A percentile compares a stretch with the other conserved stretches of the same genome.
Conservation (phyloP, 1,140 invertebrate species). For the Drosophila equinoxialis region DNA sequence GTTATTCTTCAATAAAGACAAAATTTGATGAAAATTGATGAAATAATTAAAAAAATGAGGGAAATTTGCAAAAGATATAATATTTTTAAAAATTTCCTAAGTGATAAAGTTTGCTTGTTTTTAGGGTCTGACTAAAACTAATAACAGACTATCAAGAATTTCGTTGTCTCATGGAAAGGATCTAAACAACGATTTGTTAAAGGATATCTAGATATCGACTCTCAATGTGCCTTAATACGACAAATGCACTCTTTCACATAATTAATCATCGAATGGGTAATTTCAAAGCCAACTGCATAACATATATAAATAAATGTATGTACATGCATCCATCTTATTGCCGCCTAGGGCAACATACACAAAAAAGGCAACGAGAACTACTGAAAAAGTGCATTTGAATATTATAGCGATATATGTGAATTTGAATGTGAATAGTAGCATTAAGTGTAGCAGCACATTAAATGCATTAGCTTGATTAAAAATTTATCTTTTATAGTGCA, state of each 20-base stretch:
- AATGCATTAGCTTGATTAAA: conserved; percentile 50
- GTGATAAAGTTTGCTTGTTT: too few relatives aligned
- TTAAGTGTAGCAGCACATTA: conserved; percentile 11
- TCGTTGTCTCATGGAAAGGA: neutral
- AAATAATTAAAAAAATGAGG: too few relatives aligned
- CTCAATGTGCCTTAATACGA: neutral
- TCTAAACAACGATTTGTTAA: neutral
- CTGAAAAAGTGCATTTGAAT: conserved; percentile 14
- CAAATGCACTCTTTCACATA: conserved; percentile 14
- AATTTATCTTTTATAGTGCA: conserved; percentile 32
- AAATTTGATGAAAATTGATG: too few relatives aligned
- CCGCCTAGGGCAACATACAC: neutral
- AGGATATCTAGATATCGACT: neutral
- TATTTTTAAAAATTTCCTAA: too few relatives aligned
- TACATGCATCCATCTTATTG: neutral
- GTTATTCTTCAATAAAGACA: too few relatives aligned
- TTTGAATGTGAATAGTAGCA: neutral
- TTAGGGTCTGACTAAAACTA: too few relatives aligned
- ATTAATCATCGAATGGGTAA: conserved; percentile 42
- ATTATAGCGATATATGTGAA: conserved; percentile 22
- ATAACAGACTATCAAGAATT: too few relatives aligned
- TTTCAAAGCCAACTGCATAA: conserved; percentile 2
- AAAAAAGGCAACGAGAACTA: neutral
- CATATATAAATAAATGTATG: too few relatives aligned
- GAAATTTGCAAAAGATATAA: too few relatives aligned